phyloP scores from a whole-genome alignment of 2,797 vertebrate species.

The Channa striata region DNA sequence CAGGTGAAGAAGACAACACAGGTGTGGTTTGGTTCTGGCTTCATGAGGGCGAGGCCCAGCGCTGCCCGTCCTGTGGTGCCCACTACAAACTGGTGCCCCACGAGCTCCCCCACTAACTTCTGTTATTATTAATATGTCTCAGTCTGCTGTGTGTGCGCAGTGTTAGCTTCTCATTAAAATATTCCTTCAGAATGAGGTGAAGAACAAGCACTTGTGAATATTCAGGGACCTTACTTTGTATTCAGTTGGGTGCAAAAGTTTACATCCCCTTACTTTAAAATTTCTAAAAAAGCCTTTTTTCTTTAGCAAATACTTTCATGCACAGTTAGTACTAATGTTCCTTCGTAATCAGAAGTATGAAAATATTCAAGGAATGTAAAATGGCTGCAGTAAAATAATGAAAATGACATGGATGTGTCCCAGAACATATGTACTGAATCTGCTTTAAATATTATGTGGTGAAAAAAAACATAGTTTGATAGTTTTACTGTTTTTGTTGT shows the following conservation, averaged over 20 bases:
- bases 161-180: constrained; percentile 17
- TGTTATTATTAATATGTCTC: background rate
- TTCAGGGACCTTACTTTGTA: background rate
- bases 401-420: too few species aligned
- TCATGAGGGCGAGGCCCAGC: constrained; percentile 89
- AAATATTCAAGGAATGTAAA: too few species aligned
- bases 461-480: too few species aligned
- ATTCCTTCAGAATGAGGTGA: constrained; percentile 26
- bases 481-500: too few species aligned
- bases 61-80: constrained; percentile 91
- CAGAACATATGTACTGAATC: too few species aligned
- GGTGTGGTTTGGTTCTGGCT: constrained; percentile 92
- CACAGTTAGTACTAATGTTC: too few species aligned
- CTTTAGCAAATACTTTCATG: too few species aligned
- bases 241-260: background rate
- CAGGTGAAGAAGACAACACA: constrained; percentile 94
- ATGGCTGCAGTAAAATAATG: too few species aligned
- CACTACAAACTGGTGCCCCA: constrained; percentile 90
- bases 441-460: too few species aligned
- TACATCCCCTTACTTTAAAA: too few species aligned
- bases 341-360: too few species aligned
- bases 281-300: too few species aligned
- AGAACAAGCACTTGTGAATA: background rate
- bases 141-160: background rate
- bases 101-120: constrained; percentile 82